Base-by-base conservation (phyloP, 2,888 invertebrate genomes). In the Cephus spinipes region DNA sequence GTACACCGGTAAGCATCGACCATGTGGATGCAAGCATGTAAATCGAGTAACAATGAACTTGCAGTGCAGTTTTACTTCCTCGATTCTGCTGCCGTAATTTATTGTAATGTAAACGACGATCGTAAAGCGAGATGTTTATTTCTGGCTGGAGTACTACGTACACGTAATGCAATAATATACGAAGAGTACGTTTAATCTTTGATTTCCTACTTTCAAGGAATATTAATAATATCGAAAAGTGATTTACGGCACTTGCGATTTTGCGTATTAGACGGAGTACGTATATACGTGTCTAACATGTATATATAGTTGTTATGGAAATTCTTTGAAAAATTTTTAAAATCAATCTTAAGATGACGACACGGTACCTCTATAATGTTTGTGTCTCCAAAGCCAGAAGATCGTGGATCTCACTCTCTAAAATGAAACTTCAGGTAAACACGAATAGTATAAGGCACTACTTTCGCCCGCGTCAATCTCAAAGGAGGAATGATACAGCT, bases 41-140 rank as follows among this genome's bases (percentile, higher is more conserved):
- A 30, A 77, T 77, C 77, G 69, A 74, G 74, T 77, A 77, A 74
- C 77, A 77, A 74, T 77, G 77, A 77, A 77, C 77, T 74, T 77
- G 77, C 74, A 74, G 9, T 55, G 15, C 23, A 23, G 40, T 15
- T 55, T 55, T 55, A 55, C 40, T 55, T 55, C 40, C 40, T 55
- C 6, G 40, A 55, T 55, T 15, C 15, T 55, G 40, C 9, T 55
- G 40, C 23, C 23, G 40, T 55, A 55, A 55, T 23, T 55, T 15
- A 15, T 55, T 55, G 4, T 55, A 55, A 55, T 55, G 6, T 55
- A 55, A 55, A 23, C 9, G 40, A 23, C 15, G 6, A 55, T 55
- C 40, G 40, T 55, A 55, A 55, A 55, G 40, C 23, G 23, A 23
- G 23, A 6, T 23, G 6, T 23, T 40, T 55, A 23, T 23, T 55